These are phyloP conservation scores for Cyanoramphus novaezelandiae DNA, from an alignment of 2,113 vertebrate species.

Conservation along the genomic window DNA sequence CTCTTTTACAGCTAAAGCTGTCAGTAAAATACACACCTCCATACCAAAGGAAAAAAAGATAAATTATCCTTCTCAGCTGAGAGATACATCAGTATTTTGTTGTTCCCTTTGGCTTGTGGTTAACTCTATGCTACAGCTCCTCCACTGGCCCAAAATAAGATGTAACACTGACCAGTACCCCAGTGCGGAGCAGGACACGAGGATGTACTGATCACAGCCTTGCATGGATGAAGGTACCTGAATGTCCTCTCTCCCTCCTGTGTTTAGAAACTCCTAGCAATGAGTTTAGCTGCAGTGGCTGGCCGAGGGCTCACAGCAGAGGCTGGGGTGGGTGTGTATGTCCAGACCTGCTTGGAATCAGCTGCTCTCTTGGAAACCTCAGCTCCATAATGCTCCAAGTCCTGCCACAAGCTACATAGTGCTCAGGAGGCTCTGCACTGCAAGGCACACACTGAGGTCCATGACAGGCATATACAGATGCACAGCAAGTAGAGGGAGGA, in stretches of 20 bases:
- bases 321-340: neutral
- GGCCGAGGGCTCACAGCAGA: neutral
- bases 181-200: neutral
- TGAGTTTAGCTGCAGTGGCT: neutral
- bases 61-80: neutral
- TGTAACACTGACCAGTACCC: neutral
- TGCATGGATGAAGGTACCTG: neutral
- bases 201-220: neutral
- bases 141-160: neutral
- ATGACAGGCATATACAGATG: neutral
- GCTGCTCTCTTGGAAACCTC: neutral
- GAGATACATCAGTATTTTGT: neutral
- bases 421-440: neutral
- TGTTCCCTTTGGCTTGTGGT: neutral
- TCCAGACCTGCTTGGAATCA: neutral
- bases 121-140: neutral
- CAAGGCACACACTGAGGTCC: neutral
- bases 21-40: neutral
- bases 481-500: neutral
- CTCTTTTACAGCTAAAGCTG: conserved; percentile 27
- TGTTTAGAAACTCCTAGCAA: neutral
- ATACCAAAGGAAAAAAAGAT: neutral
- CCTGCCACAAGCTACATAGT: neutral
- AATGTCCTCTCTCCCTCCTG: neutral
- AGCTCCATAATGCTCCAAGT: neutral